phyloP scores from a whole-genome alignment of 1,140 invertebrate genomes.

The Prorops nasuta region DNA sequence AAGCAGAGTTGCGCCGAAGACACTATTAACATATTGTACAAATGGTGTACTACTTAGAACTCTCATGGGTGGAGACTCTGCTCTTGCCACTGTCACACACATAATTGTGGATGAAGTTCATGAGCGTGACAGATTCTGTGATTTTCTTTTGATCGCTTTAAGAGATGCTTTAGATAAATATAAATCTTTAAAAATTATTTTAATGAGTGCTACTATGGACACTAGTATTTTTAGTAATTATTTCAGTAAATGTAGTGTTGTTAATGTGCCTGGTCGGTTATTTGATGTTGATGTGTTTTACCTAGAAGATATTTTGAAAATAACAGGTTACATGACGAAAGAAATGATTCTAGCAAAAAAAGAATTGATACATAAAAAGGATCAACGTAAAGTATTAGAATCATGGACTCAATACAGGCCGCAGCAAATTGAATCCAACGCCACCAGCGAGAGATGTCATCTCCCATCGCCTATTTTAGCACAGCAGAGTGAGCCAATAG shows the following conservation, averaged over 20 bases:
- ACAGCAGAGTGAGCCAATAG: conserved; percentile 39
- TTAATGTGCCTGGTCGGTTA: conserved; percentile 79
- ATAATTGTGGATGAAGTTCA: conserved; percentile 92
- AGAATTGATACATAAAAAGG: conserved; percentile 52
- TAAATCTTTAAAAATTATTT: conserved; percentile 74
- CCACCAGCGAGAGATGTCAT: conserved; percentile 23
- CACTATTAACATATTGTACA: conserved; percentile 87
- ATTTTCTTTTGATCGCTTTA: conserved; percentile 87
- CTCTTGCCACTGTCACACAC: conserved; percentile 75
- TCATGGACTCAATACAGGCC: conserved; percentile 51
- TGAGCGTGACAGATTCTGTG: conserved; percentile 88
- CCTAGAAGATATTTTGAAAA: conserved; percentile 78
- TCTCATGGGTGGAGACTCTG: conserved; percentile 73
- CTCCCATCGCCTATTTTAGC: conserved; percentile 43
- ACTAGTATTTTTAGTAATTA: conserved; percentile 76
- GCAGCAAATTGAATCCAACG: conserved; percentile 6
- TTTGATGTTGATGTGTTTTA: conserved; percentile 77
- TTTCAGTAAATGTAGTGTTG: conserved; percentile 76
- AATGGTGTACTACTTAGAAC: conserved; percentile 86
- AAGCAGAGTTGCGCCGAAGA: conserved; percentile 75
- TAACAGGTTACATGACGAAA: conserved; percentile 69
- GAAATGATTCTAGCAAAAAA: conserved; percentile 60
- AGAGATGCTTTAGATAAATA: conserved; percentile 73
- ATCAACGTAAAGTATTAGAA: conserved; percentile 56
- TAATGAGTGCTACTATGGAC: conserved; percentile 96